phyloP scores from a whole-genome alignment of 1,140 invertebrate species.

The Gryon sp. region DNA sequence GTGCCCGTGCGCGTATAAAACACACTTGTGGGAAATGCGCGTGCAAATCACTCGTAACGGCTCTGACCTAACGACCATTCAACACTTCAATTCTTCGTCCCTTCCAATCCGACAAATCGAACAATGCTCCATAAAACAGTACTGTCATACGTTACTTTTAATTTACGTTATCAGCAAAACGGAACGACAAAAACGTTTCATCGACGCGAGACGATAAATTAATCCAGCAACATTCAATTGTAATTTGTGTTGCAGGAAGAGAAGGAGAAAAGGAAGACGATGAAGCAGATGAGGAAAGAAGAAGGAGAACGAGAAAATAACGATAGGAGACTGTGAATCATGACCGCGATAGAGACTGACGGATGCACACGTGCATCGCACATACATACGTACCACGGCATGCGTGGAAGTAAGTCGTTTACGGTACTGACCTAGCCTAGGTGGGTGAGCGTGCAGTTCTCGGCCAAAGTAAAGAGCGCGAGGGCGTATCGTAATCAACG shows the following conservation, averaged over 20 bases:
- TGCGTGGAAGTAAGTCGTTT: slow-evolving; percentile 63
- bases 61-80: slow-evolving; percentile 49
- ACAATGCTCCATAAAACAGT: slow-evolving; percentile 54
- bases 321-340: slow-evolving; percentile 19
- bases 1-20: slow-evolving; percentile 27
- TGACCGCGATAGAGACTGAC: slow-evolving; percentile 33
- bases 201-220: slow-evolving; percentile 46
- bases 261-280: no score
- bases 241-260: slow-evolving; percentile 44
- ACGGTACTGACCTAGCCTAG: slow-evolving; percentile 63
- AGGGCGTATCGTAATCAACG: slow-evolving; percentile 74
- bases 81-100: slow-evolving; percentile 42
- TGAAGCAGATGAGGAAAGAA: slow-evolving; percentile 1
- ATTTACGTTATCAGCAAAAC: slow-evolving; percentile 55
- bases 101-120: slow-evolving; percentile 51
- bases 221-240: slow-evolving; percentile 30
- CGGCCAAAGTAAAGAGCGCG: slow-evolving; percentile 42
- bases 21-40: slow-evolving; percentile 42
- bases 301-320: no score
- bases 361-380: slow-evolving; percentile 43
- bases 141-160: slow-evolving; percentile 51
- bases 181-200: slow-evolving; percentile 38
- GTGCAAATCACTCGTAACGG: slow-evolving; percentile 53
- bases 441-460: slow-evolving; percentile 56
- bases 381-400: slow-evolving; percentile 39